A percentile compares a stretch with the other conserved stretches of the same genome.
These are phyloP conservation scores for Hydrolagus colliei DNA, from an alignment of 2,797 vertebrate species.

Conservation along the genomic window DNA sequence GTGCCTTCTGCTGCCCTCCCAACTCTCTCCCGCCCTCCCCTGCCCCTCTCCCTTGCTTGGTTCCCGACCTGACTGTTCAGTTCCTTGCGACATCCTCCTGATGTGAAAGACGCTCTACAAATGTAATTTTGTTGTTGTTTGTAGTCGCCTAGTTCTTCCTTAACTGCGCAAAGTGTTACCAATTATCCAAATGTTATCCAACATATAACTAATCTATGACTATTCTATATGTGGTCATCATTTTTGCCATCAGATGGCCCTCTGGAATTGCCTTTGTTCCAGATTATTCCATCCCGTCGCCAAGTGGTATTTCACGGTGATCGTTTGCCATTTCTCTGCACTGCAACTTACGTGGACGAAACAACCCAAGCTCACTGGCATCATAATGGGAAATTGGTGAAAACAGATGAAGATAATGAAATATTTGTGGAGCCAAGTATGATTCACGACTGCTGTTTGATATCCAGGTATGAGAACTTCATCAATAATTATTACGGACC, in stretches of 20 bases:
- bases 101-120: too few relatives aligned
- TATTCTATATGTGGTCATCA: too few relatives aligned
- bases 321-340: conserved; percentile 78
- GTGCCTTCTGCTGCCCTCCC: too few relatives aligned
- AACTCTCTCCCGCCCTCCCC: too few relatives aligned
- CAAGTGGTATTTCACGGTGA: conserved; percentile 83
- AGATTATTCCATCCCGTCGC: conserved; percentile 82
- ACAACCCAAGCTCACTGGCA: conserved; percentile 68
- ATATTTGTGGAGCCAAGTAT: conserved; percentile 77
- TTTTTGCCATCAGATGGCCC: conserved; percentile 58
- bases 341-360: conserved; percentile 67
- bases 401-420: conserved; percentile 65
- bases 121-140: too few relatives aligned
- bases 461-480: conserved; percentile 65
- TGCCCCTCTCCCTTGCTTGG: too few relatives aligned
- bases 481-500: neutral
- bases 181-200: too few relatives aligned
- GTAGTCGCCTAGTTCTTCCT: too few relatives aligned
- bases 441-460: conserved; percentile 81
- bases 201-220: too few relatives aligned
- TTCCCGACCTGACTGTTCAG: too few relatives aligned
- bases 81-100: too few relatives aligned
- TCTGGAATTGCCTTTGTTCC: conserved; percentile 77
- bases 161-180: too few relatives aligned
- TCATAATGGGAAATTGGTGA: conserved; percentile 57